These are phyloP conservation scores for Crenichthys baileyi DNA, from an alignment of 2,797 vertebrate species.

Conservation along the genomic window DNA sequence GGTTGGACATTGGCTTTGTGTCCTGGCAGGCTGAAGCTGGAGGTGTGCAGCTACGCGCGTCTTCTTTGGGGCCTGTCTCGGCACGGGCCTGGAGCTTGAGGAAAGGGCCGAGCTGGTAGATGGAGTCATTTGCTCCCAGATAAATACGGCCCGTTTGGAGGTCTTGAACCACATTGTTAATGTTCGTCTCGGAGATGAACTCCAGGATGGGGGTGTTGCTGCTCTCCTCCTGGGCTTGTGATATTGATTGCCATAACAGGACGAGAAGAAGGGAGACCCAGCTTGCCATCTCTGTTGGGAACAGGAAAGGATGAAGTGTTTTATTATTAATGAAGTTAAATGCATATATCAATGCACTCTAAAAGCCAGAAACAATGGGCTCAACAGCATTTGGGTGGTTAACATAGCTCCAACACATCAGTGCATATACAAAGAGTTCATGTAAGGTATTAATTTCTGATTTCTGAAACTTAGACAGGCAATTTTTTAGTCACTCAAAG, in stretches of 20 bases:
- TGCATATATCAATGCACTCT: conserved; percentile 20
- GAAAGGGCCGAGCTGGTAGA: conserved; percentile 85
- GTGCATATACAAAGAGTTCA: conserved; percentile 17
- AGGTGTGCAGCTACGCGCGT: conserved; percentile 73
- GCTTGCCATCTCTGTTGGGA: conserved; percentile 79
- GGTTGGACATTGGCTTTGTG: conserved; percentile 84
- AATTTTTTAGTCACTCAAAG: not conserved
- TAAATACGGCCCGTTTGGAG: conserved; percentile 87
- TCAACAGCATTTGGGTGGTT: conserved; percentile 9
- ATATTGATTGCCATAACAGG: conserved; percentile 57
- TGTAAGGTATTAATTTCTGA: not conserved
- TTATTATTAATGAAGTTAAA: conserved; percentile 48
- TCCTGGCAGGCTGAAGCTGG: conserved; percentile 81
- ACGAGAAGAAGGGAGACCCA: conserved; percentile 75
- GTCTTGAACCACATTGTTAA: conserved; percentile 84
- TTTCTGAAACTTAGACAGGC: not conserved
- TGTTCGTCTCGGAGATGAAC: conserved; percentile 69
- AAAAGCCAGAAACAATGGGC: conserved; percentile 12
- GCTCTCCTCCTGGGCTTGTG: conserved; percentile 48
- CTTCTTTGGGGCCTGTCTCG: conserved; percentile 85
- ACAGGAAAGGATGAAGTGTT: conserved; percentile 34
- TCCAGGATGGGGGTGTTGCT: conserved; percentile 31
- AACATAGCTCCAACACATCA: conserved; percentile 11
- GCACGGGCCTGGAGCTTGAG: conserved; percentile 74
- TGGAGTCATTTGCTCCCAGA: conserved; percentile 87